Conservation (phyloP, 2,797 vertebrate species). For the Morus bassanus region DNA sequence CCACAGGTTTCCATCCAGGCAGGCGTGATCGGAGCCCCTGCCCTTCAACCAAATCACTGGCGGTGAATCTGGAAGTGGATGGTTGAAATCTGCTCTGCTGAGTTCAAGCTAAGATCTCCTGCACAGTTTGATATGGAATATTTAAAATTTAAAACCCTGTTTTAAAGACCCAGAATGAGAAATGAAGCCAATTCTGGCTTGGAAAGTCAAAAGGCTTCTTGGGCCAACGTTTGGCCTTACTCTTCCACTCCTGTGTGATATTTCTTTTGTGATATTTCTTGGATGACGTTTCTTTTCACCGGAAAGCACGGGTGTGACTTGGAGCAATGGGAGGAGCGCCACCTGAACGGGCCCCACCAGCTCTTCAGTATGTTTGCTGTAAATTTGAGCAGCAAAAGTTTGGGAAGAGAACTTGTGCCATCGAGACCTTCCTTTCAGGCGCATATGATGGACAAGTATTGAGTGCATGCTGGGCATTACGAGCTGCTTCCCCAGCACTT, state of each 20-base stretch:
- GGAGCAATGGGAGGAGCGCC: neutral
- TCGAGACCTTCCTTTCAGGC: neutral
- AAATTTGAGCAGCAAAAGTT: neutral
- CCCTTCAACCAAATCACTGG: neutral
- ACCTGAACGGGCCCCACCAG: accelerated
- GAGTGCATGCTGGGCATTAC: accelerated
- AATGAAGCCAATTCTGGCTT: neutral
- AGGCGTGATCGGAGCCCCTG: accelerated
- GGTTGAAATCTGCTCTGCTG: neutral
- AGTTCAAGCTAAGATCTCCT: neutral
- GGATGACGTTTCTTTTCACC: neutral
- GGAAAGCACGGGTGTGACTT: accelerated
- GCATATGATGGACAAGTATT: no score
- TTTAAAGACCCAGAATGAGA: neutral
- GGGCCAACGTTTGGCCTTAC: neutral
- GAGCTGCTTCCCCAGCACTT: neutral
- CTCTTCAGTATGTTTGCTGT: neutral
- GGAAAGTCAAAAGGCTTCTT: neutral
- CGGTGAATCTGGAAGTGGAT: neutral
- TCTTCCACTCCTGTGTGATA: accelerated
- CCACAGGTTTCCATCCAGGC: neutral
- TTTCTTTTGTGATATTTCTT: neutral
- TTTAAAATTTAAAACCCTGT: neutral
- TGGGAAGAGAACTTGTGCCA: neutral
- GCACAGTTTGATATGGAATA: accelerated